Evolutionary conservation across 2,888 invertebrate species (phyloP), one percentile per base, ranked within the genome.

Genomic region (Sinelater perroti): DNA sequence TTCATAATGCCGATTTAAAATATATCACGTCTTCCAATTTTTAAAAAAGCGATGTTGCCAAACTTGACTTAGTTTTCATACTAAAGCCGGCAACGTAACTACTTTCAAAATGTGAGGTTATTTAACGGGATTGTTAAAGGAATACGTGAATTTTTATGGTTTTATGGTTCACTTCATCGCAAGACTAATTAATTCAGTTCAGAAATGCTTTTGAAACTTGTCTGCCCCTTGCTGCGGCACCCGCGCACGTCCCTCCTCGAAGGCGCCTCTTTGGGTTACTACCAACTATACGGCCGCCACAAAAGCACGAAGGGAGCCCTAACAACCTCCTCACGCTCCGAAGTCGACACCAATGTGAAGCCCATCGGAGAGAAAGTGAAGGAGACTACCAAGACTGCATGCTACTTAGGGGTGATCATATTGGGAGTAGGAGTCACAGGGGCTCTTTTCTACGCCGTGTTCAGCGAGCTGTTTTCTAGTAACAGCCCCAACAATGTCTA

Each of bases 401-500:
- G 90, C 5, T 96, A 96, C 72, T 83, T 90, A 67, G 89, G 89
- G 8, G 86, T 97, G 1, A 91, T 96, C 64, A 70, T 95, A 44
- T 79, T 87, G 26, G 95, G 94, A 7, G 75, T 94, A 56, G 91
- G 90, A 28, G 86, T 95, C 1, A 93, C 93, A 30, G 90, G 88
- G 16, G 79, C 90, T 1, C 87, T 96, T 75, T 89, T 93, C 72
- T 96, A 89, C 76, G 86, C 90, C 46, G 87, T 96, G 56, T 90
- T 93, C 68, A 84, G 86, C 59, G 96, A 96, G 78, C 78, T 97
- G 16, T 93, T 96, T 78, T 95, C 95, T 1, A 87, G 88, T 60
- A 89, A 89, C 65, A 95, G 95, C 75, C 88, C 94, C 0, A 93
- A 91, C 76, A 91, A 87, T 69, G 85, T 95, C 56, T 96, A 94